A percentile compares a stretch with the other conserved stretches of the same genome.
Evolutionary conservation across 1,140 invertebrate genomes (phyloP).

Genomic region (Zaprionus tsacasi): DNA sequence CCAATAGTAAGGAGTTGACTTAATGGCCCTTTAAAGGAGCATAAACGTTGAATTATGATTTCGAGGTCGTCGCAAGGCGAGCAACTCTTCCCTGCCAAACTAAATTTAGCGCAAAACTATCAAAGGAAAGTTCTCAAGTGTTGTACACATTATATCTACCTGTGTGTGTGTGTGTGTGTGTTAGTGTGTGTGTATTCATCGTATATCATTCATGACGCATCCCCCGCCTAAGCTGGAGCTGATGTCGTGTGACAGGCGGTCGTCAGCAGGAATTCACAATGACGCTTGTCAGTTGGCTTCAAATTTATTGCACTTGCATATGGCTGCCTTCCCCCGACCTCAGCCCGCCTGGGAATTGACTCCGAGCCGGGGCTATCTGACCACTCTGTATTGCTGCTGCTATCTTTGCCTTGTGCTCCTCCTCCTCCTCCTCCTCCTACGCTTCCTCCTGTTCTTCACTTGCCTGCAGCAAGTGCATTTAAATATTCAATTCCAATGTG

Average conservation of each 20-base stretch:
- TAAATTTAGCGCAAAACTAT: conserved; percentile 33
- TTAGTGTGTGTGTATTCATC: background rate
- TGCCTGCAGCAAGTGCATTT: conserved; percentile 58
- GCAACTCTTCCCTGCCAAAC: conserved; percentile 25
- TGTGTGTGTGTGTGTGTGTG: conserved; percentile 3
- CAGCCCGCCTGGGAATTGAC: conserved; percentile 14
- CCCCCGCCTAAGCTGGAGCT: conserved; percentile 16
- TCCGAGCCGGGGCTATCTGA: conserved; percentile 32
- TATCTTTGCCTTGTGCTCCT: background rate
- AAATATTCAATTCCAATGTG: conserved; percentile 60
- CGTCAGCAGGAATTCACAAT: conserved; percentile 66
- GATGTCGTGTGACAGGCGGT: conserved; percentile 43
- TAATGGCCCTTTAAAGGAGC: conserved; percentile 68
- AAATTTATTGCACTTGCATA: conserved; percentile 62
- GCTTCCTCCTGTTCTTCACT: too few species aligned
- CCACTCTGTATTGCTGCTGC: conserved; percentile 20
- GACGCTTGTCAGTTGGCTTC: conserved; percentile 64
- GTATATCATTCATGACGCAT: conserved; percentile 64
- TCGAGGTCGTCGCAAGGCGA: conserved; percentile 65
- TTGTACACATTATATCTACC: conserved; percentile 2
- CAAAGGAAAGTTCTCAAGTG: conserved; percentile 15
- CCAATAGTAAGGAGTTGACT: conserved; percentile 63
- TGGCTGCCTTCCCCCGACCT: background rate
- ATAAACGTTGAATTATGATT: conserved; percentile 75
- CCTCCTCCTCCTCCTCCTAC: background rate